These are phyloP conservation scores for Brachymystax lenok DNA, from an alignment of 2,797 vertebrate genomes.

Conservation along the genomic window DNA sequence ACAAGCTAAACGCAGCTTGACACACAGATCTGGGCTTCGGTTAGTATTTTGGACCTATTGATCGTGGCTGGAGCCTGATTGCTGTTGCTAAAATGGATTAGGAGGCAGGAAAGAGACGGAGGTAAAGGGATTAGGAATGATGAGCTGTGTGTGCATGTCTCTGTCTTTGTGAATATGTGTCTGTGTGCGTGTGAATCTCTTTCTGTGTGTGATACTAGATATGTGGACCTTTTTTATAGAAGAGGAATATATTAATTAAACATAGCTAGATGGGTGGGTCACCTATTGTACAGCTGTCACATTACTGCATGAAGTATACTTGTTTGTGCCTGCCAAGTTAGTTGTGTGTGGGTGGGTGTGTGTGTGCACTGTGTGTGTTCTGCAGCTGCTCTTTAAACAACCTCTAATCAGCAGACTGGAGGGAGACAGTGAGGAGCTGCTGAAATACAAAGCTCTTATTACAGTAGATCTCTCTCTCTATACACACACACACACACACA, in stretches of 20 bases:
- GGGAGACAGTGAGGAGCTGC: constrained; percentile 63
- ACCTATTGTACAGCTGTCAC: constrained; percentile 25
- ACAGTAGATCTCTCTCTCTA: constrained; percentile 61
- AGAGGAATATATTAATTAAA: constrained; percentile 63
- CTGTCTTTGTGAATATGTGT: not conserved
- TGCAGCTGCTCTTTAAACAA: constrained; percentile 48
- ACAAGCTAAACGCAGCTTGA: not conserved
- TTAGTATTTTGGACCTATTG: constrained; percentile 69
- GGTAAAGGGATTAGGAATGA: constrained; percentile 68
- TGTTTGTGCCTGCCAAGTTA: constrained; percentile 21
- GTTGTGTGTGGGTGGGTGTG: constrained; percentile 12
- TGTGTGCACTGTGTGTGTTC: constrained; percentile 26
- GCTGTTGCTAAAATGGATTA: constrained; percentile 69
- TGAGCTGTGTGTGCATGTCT: constrained; percentile 47
- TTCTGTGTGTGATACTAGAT: constrained; percentile 15
- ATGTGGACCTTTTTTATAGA: constrained; percentile 34
- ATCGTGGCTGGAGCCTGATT: constrained; percentile 69
- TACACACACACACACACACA: constrained; percentile 31
- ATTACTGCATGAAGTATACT: constrained; percentile 21
- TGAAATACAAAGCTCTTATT: constrained; percentile 75
- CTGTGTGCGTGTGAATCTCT: not conserved
- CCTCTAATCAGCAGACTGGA: constrained; percentile 71
- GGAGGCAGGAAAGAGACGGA: constrained; percentile 66
- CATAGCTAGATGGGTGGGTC: constrained; percentile 52
- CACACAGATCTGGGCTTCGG: constrained; percentile 56